Evolutionary conservation across 2,888 invertebrate species (phyloP).

Genomic region (Erynnis tages): DNA sequence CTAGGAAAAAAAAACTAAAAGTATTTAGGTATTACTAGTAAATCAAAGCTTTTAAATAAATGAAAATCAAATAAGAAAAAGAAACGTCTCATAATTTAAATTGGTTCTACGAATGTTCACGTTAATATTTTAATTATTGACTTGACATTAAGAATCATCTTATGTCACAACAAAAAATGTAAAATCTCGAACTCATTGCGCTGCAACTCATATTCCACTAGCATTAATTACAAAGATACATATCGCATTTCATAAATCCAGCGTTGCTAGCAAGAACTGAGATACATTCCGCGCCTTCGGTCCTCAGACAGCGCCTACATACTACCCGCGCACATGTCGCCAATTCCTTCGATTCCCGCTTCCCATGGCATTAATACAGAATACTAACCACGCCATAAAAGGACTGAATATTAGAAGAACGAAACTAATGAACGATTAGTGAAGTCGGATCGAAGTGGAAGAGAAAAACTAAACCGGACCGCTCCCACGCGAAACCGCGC

Average conservation of each 20-base stretch:
- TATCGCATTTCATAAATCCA: conserved; percentile 18
- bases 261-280: conserved; percentile 13
- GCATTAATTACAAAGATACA: background rate
- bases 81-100: too few relatives aligned
- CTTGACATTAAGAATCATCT: too few relatives aligned
- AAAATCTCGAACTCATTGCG: too few relatives aligned
- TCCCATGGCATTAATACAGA: conserved; percentile 27
- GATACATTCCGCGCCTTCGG: conserved; percentile 10
- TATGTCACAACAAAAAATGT: too few relatives aligned
- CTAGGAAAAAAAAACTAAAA: too few relatives aligned
- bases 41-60: too few relatives aligned
- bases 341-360: conserved; percentile 25
- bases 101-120: too few relatives aligned
- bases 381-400: conserved; percentile 21
- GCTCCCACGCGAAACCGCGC: conserved; percentile 11
- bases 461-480: conserved; percentile 18
- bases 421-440: conserved; percentile 26
- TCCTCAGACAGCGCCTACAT: too few relatives aligned
- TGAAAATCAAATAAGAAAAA: too few relatives aligned
- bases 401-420: conserved; percentile 24
- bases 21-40: too few relatives aligned
- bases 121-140: too few relatives aligned
- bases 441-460: conserved; percentile 6
- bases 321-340: conserved; percentile 7
- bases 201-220: background rate